Evolutionary conservation across 1,140 invertebrate species (phyloP), one percentile per base, ranked within the genome.

Genomic region (Campoletis sonorensis): DNA sequence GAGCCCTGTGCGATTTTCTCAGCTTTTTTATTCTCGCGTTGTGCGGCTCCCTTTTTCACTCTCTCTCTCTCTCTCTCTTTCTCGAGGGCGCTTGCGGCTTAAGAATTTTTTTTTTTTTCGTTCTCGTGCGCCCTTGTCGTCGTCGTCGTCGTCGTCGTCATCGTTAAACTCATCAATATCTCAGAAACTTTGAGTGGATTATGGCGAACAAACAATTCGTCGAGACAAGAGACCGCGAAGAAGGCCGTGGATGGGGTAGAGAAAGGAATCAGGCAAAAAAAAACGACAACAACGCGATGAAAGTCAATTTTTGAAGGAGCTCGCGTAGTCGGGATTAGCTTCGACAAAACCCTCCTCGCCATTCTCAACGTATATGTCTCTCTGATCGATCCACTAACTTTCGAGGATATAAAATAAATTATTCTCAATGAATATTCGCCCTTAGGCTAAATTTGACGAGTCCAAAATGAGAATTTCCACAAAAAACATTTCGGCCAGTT

Each of bases 101-200:
- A 54, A 5, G 33, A 1, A 15, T 23, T 49, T 54, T 49, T 26
- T 23, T 49, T 54, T 49, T 75, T 30, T 75, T 75, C 26, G 18
- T 30, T 5, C 13, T 54, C 26, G 18, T 30, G 10, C 13, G 26
- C 26, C 37, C 37, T 45, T 40, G 71, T 40, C 40, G 71, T 23
- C n/a, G 45, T 18, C 18, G 70, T 18, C 18, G 70, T 45, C 21
- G 37, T 72, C 70, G 70, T 72, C 30, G 1, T 70, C 40, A 40
- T 70, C 70, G 70, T 72, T 72, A 45, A 72, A 72, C 70, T 72
- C 70, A 72, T 75, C 72, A 75, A 75, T 75, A 75, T 54, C 72
- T 75, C 45, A 75, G 26, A 75, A 75, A 75, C 21, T 75, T 75
- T 30, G 72, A 75, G 72, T 75, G 72, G 72, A 75, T 75, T 54